phyloP scores from a whole-genome alignment of 1,140 invertebrate genomes.

The Drosophila parvula region DNA sequence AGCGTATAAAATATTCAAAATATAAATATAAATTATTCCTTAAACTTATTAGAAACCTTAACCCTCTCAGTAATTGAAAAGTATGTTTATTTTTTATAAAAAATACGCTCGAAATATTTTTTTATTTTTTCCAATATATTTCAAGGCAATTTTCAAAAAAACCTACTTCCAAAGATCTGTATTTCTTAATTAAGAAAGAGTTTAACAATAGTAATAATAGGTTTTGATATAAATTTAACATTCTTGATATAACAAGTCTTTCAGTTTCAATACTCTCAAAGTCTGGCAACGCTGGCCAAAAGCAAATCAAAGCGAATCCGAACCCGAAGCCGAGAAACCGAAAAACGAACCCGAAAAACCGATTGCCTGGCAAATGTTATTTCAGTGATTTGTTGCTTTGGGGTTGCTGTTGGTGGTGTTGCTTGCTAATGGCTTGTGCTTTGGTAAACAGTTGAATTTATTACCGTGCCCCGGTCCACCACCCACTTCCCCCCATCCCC shows the following conservation, averaged over 20 bases:
- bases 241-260: not conserved
- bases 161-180: too few relatives aligned
- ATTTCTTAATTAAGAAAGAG: not conserved
- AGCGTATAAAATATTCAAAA: not conserved
- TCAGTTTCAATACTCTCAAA: not conserved
- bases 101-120: not conserved
- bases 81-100: too few relatives aligned
- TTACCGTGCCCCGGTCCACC: conserved; percentile 44
- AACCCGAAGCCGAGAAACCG: not conserved
- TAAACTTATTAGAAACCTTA: too few relatives aligned
- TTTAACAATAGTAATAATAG: too few relatives aligned
- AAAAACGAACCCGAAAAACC: not conserved
- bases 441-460: conserved; percentile 82
- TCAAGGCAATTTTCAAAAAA: not conserved
- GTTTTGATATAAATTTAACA: too few relatives aligned
- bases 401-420: conserved; percentile 63
- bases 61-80: not conserved
- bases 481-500: not conserved
- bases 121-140: not conserved
- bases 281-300: conserved; percentile 13
- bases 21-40: not conserved
- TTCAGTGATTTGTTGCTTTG: conserved; percentile 81
- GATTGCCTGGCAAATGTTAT: conserved; percentile 67
- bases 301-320: conserved; percentile 9
- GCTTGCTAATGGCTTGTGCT: conserved; percentile 82